Conservation (phyloP, 2,113 vertebrate genomes). For the Rissa tridactyla region DNA sequence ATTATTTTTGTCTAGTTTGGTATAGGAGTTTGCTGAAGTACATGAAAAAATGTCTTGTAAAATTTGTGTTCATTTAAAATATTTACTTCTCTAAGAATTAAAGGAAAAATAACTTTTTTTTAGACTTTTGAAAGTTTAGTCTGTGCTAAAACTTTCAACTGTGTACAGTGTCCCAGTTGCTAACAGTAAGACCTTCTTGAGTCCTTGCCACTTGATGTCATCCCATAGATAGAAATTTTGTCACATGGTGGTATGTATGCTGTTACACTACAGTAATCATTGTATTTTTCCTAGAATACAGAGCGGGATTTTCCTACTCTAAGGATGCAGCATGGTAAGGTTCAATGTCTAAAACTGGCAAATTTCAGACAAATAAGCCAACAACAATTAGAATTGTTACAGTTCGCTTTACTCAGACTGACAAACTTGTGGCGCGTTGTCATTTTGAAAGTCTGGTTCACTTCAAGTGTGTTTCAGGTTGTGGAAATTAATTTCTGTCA, state of each 20-base stretch:
- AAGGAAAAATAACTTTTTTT: not conserved
- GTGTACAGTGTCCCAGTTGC: not conserved
- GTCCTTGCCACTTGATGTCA: not conserved
- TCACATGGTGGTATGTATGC: not conserved
- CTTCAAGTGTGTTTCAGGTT: not conserved
- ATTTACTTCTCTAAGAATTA: not conserved
- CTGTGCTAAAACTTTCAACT: not conserved
- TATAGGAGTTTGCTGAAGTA: not conserved
- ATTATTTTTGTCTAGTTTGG: not conserved
- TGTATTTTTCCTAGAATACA: not conserved
- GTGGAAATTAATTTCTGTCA: not conserved
- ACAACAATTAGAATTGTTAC: not conserved
- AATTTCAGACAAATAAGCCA: not conserved
- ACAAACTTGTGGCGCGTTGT: not conserved
- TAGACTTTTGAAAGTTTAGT: not conserved
- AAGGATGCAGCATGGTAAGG: not conserved
- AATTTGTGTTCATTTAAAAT: not conserved
- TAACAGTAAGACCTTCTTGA: not conserved
- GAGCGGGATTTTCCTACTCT: not conserved
- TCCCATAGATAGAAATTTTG: not conserved
- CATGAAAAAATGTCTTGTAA: not conserved
- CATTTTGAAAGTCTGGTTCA: not conserved
- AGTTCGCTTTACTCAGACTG: not conserved
- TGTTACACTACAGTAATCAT: not conserved
- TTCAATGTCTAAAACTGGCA: not conserved